Conservation (phyloP, 1,140 invertebrate genomes). For the Triops longicaudatus region DNA sequence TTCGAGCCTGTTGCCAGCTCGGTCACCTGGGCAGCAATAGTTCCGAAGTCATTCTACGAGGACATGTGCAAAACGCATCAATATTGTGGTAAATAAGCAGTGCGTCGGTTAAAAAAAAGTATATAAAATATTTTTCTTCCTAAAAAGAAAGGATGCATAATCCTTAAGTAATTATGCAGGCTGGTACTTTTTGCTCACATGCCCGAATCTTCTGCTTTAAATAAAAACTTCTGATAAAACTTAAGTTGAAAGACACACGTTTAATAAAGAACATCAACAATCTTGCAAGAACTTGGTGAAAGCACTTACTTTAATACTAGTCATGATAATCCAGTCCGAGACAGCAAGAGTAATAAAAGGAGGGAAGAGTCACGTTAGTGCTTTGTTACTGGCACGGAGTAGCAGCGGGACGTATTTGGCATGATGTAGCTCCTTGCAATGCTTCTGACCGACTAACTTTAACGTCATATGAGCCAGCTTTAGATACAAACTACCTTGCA, state of each 20-base stretch:
- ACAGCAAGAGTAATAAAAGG: not conserved
- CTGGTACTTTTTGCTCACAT: too few relatives aligned
- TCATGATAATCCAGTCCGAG: not conserved
- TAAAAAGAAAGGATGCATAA: too few relatives aligned
- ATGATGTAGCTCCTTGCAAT: not conserved
- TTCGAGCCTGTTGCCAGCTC: conserved; percentile 1
- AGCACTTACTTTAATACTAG: not conserved
- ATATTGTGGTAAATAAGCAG: not conserved
- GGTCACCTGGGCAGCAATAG: not conserved
- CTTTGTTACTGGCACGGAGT: not conserved
- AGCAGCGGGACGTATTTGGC: not conserved
- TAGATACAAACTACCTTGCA: not conserved
- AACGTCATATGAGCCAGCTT: not conserved
- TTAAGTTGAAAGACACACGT: too few relatives aligned
- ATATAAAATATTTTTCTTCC: not conserved
- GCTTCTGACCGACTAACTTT: not conserved
- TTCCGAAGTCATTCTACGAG: not conserved
- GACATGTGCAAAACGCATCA: not conserved
- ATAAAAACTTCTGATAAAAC: too few relatives aligned
- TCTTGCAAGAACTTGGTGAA: not conserved
- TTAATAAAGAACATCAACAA: too few relatives aligned
- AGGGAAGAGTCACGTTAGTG: not conserved
- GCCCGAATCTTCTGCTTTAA: too few relatives aligned
- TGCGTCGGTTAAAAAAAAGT: not conserved
- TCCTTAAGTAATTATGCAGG: too few relatives aligned